Conservation (phyloP, 2,888 invertebrate species). For the Bellardia bayeri region DNA sequence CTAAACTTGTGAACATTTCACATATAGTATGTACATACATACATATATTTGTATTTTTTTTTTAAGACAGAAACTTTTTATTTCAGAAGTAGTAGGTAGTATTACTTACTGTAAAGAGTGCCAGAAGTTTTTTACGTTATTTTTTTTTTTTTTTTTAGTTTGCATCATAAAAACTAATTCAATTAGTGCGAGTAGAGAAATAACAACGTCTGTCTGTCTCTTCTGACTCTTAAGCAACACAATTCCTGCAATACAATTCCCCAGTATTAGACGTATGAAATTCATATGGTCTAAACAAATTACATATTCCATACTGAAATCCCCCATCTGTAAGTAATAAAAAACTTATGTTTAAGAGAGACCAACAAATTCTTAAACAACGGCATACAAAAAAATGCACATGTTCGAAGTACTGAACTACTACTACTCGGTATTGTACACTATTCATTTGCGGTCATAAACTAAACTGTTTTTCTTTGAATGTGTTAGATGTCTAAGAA, state of each 20-base stretch:
- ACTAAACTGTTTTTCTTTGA: slow-evolving; percentile 45
- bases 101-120: slow-evolving; percentile 20
- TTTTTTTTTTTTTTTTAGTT: slow-evolving; percentile 5
- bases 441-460: slow-evolving; percentile 44
- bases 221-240: background rate
- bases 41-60: background rate
- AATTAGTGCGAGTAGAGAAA: slow-evolving; percentile 62
- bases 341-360: slow-evolving; percentile 36
- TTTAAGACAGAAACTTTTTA: slow-evolving; percentile 12
- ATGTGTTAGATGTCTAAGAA: slow-evolving; percentile 35
- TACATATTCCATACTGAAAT: background rate
- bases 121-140: slow-evolving; percentile 24
- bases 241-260: background rate
- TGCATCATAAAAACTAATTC: slow-evolving; percentile 68
- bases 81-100: background rate
- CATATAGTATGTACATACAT: background rate
- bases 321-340: slow-evolving; percentile 31
- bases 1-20: background rate
- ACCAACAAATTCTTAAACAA: background rate
- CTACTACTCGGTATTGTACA: too few species aligned
- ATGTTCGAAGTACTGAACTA: background rate
- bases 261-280: background rate
- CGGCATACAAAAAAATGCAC: slow-evolving; percentile 27
- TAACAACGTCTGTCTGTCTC: slow-evolving; percentile 5
- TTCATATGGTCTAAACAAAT: slow-evolving; percentile 9